Evolutionary conservation across 2,888 invertebrate species (phyloP).

Genomic region (Cheilosia grossa): DNA sequence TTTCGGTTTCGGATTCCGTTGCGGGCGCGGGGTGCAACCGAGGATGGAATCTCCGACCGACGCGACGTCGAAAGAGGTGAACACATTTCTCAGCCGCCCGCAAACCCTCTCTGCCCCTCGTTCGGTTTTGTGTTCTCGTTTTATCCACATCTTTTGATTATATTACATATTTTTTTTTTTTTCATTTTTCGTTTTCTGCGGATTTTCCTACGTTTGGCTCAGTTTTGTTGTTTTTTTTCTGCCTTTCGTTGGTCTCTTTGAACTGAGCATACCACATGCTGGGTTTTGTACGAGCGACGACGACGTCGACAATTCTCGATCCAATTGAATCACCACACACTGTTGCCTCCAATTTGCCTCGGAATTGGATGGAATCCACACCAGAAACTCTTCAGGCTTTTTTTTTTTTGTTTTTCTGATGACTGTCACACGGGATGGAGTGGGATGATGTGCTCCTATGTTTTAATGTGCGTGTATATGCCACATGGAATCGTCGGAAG

Average conservation of each 20-base stretch:
- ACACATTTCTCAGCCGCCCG: slow-evolving; percentile 54
- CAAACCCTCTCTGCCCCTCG: slow-evolving; percentile 19
- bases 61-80: slow-evolving; percentile 72
- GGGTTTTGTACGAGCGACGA: slow-evolving; percentile 14
- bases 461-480: slow-evolving; percentile 31
- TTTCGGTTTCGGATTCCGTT: slow-evolving; percentile 5
- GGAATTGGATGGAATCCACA: slow-evolving; percentile 48
- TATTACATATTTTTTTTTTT: slow-evolving; percentile 27
- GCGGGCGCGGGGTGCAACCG: slow-evolving; percentile 45
- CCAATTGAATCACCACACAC: slow-evolving; percentile 69
- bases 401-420: slow-evolving; percentile 16
- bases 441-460: background rate
- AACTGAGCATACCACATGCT: slow-evolving; percentile 57
- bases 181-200: slow-evolving; percentile 55
- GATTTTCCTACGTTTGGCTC: slow-evolving; percentile 58
- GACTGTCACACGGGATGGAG: slow-evolving; percentile 1
- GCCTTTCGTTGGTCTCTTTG: slow-evolving; percentile 11
- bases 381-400: slow-evolving; percentile 32
- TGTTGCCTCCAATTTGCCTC: slow-evolving; percentile 63
- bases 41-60: slow-evolving; percentile 58
- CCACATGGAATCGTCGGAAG: slow-evolving; percentile 52
- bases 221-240: slow-evolving; percentile 18
- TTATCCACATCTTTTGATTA: slow-evolving; percentile 54
- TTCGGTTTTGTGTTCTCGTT: slow-evolving; percentile 17
- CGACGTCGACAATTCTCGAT: slow-evolving; percentile 65